phyloP scores from a whole-genome alignment of 2,113 vertebrate species.

The Petaurus breviceps region DNA sequence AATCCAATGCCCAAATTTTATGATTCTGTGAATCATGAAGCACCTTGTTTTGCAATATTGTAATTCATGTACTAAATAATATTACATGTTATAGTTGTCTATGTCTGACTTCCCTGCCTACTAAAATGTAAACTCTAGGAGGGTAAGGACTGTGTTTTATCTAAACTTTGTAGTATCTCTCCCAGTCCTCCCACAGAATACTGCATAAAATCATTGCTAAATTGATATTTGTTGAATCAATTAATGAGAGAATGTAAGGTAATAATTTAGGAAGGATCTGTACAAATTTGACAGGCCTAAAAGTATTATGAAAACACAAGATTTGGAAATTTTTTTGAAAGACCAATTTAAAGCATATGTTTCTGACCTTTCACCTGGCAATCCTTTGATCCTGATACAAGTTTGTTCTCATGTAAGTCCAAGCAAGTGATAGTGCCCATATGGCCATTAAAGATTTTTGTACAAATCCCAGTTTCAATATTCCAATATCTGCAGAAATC shows the following conservation, averaged over 20 bases:
- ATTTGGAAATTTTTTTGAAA: slow-evolving; percentile 15
- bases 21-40: neutral
- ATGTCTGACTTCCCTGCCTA: neutral
- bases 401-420: slow-evolving; percentile 81
- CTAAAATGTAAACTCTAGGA: neutral
- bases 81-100: neutral
- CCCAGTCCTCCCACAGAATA: neutral
- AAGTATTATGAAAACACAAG: slow-evolving; percentile 1
- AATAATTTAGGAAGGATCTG: neutral
- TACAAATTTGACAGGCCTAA: neutral
- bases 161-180: neutral
- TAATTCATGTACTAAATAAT: neutral
- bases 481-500: slow-evolving; percentile 89
- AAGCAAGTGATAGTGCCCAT: slow-evolving; percentile 87
- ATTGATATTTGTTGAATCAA: neutral
- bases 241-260: neutral
- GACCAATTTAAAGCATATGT: neutral
- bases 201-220: neutral
- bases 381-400: slow-evolving; percentile 92
- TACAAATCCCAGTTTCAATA: slow-evolving; percentile 84
- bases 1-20: neutral
- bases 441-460: slow-evolving; percentile 87
- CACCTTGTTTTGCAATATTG: neutral
- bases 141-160: neutral
- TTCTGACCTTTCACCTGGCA: slow-evolving; percentile 90